Evolutionary conservation across 2,888 invertebrate genomes (phyloP).

Genomic region (Thereva unica): DNA sequence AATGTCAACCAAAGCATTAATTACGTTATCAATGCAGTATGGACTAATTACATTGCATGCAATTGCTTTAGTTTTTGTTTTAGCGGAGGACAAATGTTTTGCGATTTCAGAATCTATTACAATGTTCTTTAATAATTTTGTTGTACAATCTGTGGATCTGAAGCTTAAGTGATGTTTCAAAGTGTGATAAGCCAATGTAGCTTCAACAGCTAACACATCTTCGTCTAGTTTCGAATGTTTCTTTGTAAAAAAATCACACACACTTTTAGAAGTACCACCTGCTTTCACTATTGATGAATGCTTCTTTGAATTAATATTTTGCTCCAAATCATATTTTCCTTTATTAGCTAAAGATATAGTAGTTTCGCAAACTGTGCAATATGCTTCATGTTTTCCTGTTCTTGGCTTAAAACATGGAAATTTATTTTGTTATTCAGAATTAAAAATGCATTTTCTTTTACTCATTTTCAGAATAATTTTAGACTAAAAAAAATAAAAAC

Average conservation of each 20-base stretch:
- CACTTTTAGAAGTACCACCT: not conserved
- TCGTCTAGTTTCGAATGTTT: not conserved
- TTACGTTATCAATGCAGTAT: not conserved
- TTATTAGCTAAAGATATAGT: not conserved
- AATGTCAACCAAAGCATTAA: not conserved
- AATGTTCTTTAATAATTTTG: not conserved
- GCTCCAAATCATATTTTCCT: not conserved
- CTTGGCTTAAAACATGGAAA: too few species aligned
- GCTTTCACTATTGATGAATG: not conserved
- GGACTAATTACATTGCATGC: not conserved
- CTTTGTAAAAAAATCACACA: not conserved
- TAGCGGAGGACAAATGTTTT: not conserved
- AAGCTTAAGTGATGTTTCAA: not conserved
- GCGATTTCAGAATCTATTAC: not conserved
- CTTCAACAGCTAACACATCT: not conserved
- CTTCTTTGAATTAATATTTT: not conserved
- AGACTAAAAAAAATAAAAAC: too few species aligned
- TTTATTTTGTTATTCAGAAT: too few species aligned
- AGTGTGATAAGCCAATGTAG: not conserved
- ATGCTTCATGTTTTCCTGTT: not conserved
- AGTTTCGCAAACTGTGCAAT: not conserved
- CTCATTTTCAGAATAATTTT: too few species aligned
- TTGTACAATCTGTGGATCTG: not conserved
- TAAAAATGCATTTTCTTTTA: too few species aligned
- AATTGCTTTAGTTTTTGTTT: not conserved